Percentiles rank a stretch among this genome's conserved stretches.
These are phyloP conservation scores for Petaurus breviceps DNA, from an alignment of 2,113 vertebrate species.

Conservation along the genomic window DNA sequence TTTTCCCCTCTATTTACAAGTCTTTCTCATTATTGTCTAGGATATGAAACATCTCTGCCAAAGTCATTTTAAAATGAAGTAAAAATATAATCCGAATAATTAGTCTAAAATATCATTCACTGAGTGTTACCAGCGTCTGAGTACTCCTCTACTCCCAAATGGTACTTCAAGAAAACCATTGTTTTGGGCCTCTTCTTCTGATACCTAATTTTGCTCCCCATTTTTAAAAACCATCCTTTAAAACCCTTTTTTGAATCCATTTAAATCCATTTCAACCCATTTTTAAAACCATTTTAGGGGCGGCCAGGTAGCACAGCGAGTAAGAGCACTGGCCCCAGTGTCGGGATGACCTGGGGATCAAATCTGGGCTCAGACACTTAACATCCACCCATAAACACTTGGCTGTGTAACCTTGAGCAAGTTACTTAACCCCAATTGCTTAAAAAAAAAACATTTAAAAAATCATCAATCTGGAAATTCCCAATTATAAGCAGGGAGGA, in stretches of 20 bases:
- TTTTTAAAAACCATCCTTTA: neutral
- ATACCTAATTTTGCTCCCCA: neutral
- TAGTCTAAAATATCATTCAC: conserved; percentile 19
- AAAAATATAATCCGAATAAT: neutral
- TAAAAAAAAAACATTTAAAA: too few species aligned
- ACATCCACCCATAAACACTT: too few species aligned
- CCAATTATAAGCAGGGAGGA: too few species aligned
- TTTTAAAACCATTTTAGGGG: neutral
- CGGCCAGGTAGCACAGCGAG: too few species aligned
- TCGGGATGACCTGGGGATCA: too few species aligned
- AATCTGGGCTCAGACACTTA: too few species aligned
- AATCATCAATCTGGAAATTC: neutral
- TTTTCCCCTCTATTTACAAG: conserved; percentile 44
- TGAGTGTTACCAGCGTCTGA: neutral
- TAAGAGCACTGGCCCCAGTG: too few species aligned
- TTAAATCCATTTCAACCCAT: neutral
- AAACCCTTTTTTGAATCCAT: too few species aligned
- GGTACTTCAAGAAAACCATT: neutral
- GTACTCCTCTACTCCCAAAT: neutral
- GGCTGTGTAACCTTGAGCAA: too few species aligned
- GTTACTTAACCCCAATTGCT: too few species aligned
- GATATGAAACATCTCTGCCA: conserved; percentile 29
- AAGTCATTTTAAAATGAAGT: conserved; percentile 43
- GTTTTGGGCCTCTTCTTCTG: neutral
- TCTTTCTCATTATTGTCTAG: conserved; percentile 37